phyloP scores from a whole-genome alignment of 2,113 vertebrate species.

The Antechinus flavipes region DNA sequence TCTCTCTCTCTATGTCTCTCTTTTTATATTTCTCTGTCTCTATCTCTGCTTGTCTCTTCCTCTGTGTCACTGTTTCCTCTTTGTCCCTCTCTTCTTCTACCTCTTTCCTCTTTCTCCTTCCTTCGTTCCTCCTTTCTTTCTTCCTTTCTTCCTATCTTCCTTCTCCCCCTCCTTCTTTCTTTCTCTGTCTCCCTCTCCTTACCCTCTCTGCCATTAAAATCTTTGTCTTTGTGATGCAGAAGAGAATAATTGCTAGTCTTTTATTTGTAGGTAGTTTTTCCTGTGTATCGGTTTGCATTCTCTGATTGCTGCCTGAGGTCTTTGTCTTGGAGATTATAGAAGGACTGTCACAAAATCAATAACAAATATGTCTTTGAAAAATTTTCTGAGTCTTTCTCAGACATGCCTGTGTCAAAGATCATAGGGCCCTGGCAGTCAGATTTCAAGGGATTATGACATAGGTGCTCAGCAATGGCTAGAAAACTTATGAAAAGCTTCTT shows the following conservation, averaged over 20 bases:
- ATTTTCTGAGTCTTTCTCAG: not conserved
- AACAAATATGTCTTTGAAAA: not conserved
- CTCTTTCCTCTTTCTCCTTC: no score
- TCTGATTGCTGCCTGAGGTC: not conserved
- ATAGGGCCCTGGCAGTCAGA: not conserved
- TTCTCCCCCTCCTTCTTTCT: not conserved
- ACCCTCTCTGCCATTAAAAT: not conserved
- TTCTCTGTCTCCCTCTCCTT: not conserved
- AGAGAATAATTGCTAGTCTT: not conserved
- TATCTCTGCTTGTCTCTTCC: not conserved
- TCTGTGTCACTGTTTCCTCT: not conserved
- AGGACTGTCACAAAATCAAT: not conserved
- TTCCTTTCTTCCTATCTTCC: not conserved
- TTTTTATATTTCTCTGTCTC: not conserved
- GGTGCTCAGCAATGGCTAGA: not conserved
- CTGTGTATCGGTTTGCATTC: not conserved
- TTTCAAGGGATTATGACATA: not conserved
- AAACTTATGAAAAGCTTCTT: not conserved
- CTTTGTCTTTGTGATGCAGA: not conserved
- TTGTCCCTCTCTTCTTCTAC: not conserved
- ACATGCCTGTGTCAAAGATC: not conserved
- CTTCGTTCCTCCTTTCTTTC: not conserved
- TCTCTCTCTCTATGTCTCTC: not conserved
- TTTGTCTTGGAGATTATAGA: not conserved
- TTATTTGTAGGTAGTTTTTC: not conserved